A percentile compares a stretch with the other conserved stretches of the same genome.
Conservation (phyloP, 2,113 vertebrate genomes). For the Chloebia gouldiae region DNA sequence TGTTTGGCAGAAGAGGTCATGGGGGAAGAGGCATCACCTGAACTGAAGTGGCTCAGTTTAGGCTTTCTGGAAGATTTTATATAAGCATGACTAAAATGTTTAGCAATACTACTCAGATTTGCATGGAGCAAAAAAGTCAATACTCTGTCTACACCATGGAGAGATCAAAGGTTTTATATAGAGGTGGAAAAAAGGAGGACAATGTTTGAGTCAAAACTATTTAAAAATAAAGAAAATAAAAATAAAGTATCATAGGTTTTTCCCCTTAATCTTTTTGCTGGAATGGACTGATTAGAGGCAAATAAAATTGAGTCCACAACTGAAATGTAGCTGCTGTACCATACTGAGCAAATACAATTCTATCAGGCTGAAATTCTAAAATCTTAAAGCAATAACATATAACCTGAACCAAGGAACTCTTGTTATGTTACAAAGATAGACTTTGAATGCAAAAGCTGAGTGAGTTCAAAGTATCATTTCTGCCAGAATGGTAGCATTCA, state of each 20-base stretch:
- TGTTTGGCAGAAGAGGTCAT: slow-evolving; percentile 38
- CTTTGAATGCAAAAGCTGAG: background rate
- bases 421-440: background rate
- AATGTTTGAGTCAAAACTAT: slow-evolving; percentile 7
- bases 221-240: slow-evolving; percentile 17
- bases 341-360: background rate
- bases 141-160: background rate
- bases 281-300: background rate
- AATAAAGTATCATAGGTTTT: background rate
- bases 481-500: background rate
- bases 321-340: background rate
- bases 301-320: background rate
- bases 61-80: slow-evolving; percentile 52
- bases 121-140: slow-evolving; percentile 19
- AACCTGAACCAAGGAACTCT: background rate
- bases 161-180: slow-evolving; percentile 42
- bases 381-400: background rate
- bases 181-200: background rate
- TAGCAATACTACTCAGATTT: slow-evolving; percentile 48
- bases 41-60: slow-evolving; percentile 25
- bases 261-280: background rate
- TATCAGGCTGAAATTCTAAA: background rate
- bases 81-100: slow-evolving; percentile 64
- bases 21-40: slow-evolving; percentile 58
- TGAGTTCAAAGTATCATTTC: background rate